Percentiles rank a stretch among this genome's conserved stretches.
Conservation (phyloP, 1,140 invertebrate genomes). For the Penaeus japonicus region DNA sequence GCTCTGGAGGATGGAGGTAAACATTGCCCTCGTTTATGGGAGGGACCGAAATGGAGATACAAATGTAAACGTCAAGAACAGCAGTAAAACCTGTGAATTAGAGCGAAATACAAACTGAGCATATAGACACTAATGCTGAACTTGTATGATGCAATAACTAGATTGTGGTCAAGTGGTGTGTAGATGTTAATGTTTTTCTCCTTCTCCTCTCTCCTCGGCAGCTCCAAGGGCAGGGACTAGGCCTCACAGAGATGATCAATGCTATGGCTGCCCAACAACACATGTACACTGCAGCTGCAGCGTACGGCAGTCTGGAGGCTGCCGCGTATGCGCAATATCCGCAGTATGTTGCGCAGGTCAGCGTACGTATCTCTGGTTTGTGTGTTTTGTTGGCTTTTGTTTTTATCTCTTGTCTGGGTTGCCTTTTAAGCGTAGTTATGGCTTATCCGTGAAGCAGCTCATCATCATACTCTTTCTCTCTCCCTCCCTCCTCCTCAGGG, state of each 20-base stretch:
- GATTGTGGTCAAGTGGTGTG: not conserved
- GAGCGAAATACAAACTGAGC: too few species aligned
- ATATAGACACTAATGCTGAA: too few species aligned
- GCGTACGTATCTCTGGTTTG: not conserved
- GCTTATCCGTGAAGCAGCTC: too few species aligned
- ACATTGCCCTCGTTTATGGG: too few species aligned
- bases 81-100: too few species aligned
- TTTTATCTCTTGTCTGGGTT: too few species aligned
- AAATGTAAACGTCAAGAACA: too few species aligned
- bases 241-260: conserved; percentile 47
- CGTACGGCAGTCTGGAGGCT: conserved; percentile 47
- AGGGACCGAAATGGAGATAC: too few species aligned
- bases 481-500: not conserved
- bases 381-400: not conserved
- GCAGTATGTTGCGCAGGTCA: conserved; percentile 43
- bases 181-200: not conserved
- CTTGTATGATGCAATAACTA: too few species aligned
- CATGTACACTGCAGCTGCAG: conserved; percentile 48
- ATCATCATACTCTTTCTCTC: too few species aligned
- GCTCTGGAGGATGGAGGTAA: too few species aligned
- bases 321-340: conserved; percentile 51
- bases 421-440: too few species aligned
- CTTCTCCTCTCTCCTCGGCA: not conserved
- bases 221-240: conserved; percentile 44
- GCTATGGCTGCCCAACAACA: conserved; percentile 52